A percentile compares a stretch with the other conserved stretches of the same genome.
These are phyloP conservation scores for Rhinopithecus roxellana DNA, from an alignment of 2,113 vertebrate genomes.

Conservation along the genomic window DNA sequence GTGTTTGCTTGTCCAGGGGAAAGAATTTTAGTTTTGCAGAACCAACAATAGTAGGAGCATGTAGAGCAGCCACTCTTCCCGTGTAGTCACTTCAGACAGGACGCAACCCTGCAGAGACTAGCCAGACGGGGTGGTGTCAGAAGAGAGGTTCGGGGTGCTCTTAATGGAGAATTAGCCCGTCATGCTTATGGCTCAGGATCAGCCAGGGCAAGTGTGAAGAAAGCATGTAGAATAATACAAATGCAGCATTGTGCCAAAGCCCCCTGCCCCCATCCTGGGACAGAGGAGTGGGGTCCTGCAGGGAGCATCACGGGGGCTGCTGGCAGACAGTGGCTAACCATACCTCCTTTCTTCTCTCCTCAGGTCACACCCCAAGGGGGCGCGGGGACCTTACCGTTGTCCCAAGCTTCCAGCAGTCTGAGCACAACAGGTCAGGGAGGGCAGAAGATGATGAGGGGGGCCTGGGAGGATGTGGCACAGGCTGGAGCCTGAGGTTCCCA, in stretches of 20 bases:
- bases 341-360: conserved; percentile 61
- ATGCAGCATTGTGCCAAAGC: not conserved
- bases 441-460: not conserved
- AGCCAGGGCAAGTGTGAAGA: not conserved
- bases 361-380: conserved; percentile 80
- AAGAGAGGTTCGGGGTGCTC: not conserved
- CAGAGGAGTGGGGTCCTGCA: not conserved
- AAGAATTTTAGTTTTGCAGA: not conserved
- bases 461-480: not conserved
- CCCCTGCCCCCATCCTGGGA: not conserved
- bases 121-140: not conserved
- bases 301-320: not conserved
- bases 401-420: conserved; percentile 92
- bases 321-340: conserved; percentile 7
- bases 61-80: not conserved
- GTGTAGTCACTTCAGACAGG: not conserved
- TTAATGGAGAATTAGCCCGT: not conserved
- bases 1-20: not conserved
- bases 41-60: no score
- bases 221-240: not conserved
- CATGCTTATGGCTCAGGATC: not conserved
- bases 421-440: conserved; percentile 89
- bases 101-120: not conserved
- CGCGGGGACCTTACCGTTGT: conserved; percentile 81
- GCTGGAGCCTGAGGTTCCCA: not conserved